Evolutionary conservation across 2,797 vertebrate species (phyloP), one percentile per base, ranked within the genome.

Genomic region (Silurus lanzhouensis): DNA sequence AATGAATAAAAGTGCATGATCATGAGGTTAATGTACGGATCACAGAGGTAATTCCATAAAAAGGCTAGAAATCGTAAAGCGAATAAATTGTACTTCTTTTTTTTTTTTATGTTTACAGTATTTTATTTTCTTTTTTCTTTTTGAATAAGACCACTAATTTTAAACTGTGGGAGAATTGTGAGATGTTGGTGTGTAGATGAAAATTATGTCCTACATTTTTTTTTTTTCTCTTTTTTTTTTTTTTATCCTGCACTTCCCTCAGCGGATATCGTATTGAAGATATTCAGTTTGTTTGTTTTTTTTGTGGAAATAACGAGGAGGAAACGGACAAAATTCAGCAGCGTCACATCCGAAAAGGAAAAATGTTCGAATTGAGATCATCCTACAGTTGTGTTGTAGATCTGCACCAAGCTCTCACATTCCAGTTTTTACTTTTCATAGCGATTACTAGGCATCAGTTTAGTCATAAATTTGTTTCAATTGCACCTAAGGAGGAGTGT

Each of bases 121-220:
- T 88, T 87, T 84, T 84, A 74, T 44, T 90, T 91, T 92, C 88
- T 91, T 88, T 27, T 91, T 44, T 77, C 31, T 71, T 87, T 81
- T 38, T 91, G 87, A 93, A 88, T 88, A 94, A 94, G 95, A 95
- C 95, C 95, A 95, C 95, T 95, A 93, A 93, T 92, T 92, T 88
- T 88, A 58, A 90, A 92, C 25, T 88, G 90, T 74, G 83, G 88
- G 92, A 90, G 91, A 91, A 91, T 64, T 93, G 93, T 91, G 92
- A 93, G 91, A 85, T 90, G 87, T 81, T 89, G 83, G 88, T 91
- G 86, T 90, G 88, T 93, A 93, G 92, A 92, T 91, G 91, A 89
- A 88, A 82, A 92, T 89, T 66, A 72, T 83, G 89, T 84, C 90
- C 64, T 85, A 87, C 55, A n/a, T 31, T 93, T 89, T 90, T 31